phyloP scores from a whole-genome alignment of 2,113 vertebrate species.

The Apodemus sylvaticus region DNA sequence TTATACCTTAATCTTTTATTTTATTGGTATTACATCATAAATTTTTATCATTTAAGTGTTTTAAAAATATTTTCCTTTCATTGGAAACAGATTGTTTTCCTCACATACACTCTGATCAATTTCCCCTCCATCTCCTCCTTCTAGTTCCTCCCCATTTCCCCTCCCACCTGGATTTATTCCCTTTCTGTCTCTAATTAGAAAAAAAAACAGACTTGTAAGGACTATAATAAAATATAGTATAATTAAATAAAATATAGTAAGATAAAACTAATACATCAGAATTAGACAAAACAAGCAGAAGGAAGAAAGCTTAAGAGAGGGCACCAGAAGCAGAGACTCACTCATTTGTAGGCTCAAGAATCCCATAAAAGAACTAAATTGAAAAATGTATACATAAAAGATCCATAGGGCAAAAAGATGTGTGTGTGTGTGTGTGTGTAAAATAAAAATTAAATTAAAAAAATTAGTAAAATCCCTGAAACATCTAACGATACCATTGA shows the following conservation, averaged over 20 bases:
- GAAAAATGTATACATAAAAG: not conserved
- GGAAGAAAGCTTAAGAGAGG: not conserved
- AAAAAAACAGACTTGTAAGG: not conserved
- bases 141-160: not conserved
- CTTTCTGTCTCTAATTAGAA: not conserved
- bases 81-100: not conserved
- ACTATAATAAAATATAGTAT: not conserved
- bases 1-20: not conserved
- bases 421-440: not conserved
- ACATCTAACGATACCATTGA: not conserved
- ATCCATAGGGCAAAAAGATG: not conserved
- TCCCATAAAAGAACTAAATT: not conserved
- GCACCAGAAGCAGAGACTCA: not conserved
- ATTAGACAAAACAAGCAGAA: not conserved
- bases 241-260: not conserved
- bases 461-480: not conserved
- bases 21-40: not conserved
- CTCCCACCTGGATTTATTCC: not conserved
- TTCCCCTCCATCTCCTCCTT: not conserved
- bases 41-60: not conserved
- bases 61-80: not conserved
- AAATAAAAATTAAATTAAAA: not conserved
- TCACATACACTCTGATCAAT: not conserved
- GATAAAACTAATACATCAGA: not conserved
- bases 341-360: not conserved